Percentiles rank a stretch among this genome's conserved stretches.
Evolutionary conservation across 2,888 invertebrate genomes (phyloP).

Genomic region (Cenopis cana): DNA sequence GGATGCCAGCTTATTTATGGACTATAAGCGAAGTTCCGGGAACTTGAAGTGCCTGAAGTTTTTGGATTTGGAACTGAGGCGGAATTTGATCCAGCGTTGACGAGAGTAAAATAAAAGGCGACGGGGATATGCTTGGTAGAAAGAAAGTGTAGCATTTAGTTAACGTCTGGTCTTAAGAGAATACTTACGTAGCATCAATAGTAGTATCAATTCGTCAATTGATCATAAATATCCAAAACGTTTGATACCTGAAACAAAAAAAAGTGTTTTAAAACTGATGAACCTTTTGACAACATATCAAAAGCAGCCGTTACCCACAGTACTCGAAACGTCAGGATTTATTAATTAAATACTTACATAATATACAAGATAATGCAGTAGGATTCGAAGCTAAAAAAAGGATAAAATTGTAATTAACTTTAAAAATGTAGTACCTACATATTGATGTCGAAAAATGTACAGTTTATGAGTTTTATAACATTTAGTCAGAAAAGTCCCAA

Average conservation of each 20-base stretch:
- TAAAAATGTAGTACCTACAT: too few species aligned
- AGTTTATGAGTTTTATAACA: too few species aligned
- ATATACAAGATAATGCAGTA: too few species aligned
- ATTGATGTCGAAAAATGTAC: too few species aligned
- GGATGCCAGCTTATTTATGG: constrained; percentile 37
- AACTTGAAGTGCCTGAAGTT: constrained; percentile 19
- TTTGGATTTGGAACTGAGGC: constrained; percentile 21
- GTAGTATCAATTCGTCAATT: not conserved
- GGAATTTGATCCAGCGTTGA: not conserved
- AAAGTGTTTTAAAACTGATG: not conserved
- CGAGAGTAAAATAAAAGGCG: not conserved
- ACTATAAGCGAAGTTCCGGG: constrained; percentile 19
- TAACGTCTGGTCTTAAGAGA: not conserved
- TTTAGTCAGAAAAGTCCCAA: too few species aligned
- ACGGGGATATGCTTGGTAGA: too few species aligned
- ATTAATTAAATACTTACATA: too few species aligned
- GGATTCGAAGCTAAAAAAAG: too few species aligned
- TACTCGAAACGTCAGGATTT: too few species aligned
- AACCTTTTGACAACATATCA: not conserved
- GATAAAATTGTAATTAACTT: too few species aligned
- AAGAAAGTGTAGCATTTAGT: not conserved
- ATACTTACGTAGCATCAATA: too few species aligned
- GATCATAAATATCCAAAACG: not conserved
- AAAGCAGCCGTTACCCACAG: too few species aligned
- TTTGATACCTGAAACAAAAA: constrained; percentile 38